Evolutionary conservation across 92 coral and sea anemone genomes (phyloP).

Genomic region (Chrysogorgia sp.): DNA sequence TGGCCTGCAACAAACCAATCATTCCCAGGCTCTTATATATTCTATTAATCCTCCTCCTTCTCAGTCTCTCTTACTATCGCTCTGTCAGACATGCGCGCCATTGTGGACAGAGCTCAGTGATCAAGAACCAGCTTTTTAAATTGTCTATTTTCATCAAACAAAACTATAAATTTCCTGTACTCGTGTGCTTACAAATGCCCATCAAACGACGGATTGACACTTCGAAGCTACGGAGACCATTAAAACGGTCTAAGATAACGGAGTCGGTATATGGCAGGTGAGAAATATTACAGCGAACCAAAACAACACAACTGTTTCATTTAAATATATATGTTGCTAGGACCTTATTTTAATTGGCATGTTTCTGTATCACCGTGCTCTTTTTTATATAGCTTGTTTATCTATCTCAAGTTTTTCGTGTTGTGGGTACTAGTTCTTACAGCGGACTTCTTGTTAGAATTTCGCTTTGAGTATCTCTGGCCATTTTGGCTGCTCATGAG

Average conservation of each 20-base stretch:
- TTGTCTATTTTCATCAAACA: neutral
- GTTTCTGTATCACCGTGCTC: neutral
- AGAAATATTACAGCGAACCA: slow-evolving; percentile 39
- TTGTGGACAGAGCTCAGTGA: neutral
- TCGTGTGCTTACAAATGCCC: slow-evolving; percentile 24
- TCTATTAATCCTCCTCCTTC: no score
- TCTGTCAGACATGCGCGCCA: neutral
- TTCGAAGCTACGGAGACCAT: slow-evolving; percentile 94
- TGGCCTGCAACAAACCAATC: no score
- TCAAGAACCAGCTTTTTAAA: neutral
- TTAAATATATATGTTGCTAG: neutral
- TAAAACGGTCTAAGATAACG: slow-evolving; percentile 97
- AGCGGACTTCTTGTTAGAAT: slow-evolving; percentile 98
- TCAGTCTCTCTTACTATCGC: neutral
- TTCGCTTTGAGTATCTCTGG: slow-evolving; percentile 99
- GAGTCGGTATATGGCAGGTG: slow-evolving; percentile 99
- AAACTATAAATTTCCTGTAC: neutral
- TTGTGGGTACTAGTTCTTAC: slow-evolving; percentile 96
- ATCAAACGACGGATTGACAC: slow-evolving; percentile 99
- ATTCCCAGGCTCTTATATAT: no score
- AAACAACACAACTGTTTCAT: slow-evolving; percentile 35
- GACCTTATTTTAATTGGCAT: slow-evolving; percentile 13
- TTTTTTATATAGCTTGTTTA: slow-evolving; percentile 79
- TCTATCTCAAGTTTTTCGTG: slow-evolving; percentile 94
- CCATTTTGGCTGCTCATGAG: slow-evolving; percentile 98